Conservation (phyloP, 2,888 invertebrate species). For the Polydrusus cervinus region DNA sequence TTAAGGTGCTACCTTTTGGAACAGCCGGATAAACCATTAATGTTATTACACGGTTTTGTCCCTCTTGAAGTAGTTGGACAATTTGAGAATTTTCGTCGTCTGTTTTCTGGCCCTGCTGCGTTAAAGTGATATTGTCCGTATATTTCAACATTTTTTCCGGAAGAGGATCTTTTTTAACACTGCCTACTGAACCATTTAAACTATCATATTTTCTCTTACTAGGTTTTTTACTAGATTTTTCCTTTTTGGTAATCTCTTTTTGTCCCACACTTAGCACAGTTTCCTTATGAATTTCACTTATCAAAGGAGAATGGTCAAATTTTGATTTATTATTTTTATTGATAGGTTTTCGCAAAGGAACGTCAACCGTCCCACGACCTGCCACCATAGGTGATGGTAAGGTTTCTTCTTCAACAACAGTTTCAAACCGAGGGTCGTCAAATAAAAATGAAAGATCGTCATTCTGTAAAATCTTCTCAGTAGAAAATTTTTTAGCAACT, state of each 20-base stretch:
- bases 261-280: not conserved
- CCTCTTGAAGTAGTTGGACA: not conserved
- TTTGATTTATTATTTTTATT: not conserved
- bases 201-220: not conserved
- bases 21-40: not conserved
- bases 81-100: not conserved
- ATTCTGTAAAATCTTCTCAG: slow-evolving; percentile 8
- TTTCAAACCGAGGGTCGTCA: slow-evolving; percentile 38
- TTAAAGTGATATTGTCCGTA: not conserved
- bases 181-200: not conserved
- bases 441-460: slow-evolving; percentile 39
- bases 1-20: not conserved
- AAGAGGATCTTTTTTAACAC: not conserved
- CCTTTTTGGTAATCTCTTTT: not conserved
- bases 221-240: not conserved
- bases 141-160: not conserved
- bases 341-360: not conserved
- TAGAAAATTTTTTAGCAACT: not conserved
- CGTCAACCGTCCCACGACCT: too few relatives aligned
- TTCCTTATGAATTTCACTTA: not conserved
- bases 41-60: not conserved
- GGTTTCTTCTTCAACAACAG: slow-evolving; percentile 7
- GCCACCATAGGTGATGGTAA: too few relatives aligned
- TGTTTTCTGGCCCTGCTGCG: not conserved
- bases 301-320: too few relatives aligned